These are phyloP conservation scores for Sarcophaga bullata DNA, from an alignment of 1,140 invertebrate species.

Conservation along the genomic window DNA sequence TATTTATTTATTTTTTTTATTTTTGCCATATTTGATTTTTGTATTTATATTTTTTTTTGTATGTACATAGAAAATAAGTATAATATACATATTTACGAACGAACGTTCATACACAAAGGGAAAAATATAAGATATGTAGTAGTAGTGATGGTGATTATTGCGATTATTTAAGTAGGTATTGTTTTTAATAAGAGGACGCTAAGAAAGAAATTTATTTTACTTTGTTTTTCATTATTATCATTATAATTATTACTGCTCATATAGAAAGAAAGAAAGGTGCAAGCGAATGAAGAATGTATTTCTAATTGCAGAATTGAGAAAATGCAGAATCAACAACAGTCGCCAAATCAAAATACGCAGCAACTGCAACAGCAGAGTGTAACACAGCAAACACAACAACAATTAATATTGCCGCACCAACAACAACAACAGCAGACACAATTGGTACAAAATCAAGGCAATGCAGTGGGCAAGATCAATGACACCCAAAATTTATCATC, in stretches of 20 bases:
- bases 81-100: neutral
- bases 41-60: neutral
- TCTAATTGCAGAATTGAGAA: slow-evolving; percentile 4
- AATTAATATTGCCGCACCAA: neutral
- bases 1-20: slow-evolving; percentile 1
- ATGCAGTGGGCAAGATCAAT: slow-evolving; percentile 40
- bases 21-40: slow-evolving; percentile 2
- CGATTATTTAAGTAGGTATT: neutral
- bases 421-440: slow-evolving; percentile 31
- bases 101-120: neutral
- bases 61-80: too few species aligned
- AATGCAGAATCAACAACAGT: slow-evolving; percentile 29
- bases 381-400: slow-evolving; percentile 8
- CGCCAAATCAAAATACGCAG: slow-evolving; percentile 36
- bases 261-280: neutral
- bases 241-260: too few species aligned
- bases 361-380: neutral
- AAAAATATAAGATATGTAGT: neutral
- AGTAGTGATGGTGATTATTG: too few species aligned
- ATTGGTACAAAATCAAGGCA: slow-evolving; percentile 39
- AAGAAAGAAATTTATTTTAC: too few species aligned
- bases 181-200: too few species aligned
- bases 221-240: too few species aligned
- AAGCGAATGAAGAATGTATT: neutral
- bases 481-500: slow-evolving; percentile 34